A percentile compares a stretch with the other conserved stretches of the same genome.
These are phyloP conservation scores for Dermatemys mawii DNA, from an alignment of 2,113 vertebrate genomes.

Conservation along the genomic window DNA sequence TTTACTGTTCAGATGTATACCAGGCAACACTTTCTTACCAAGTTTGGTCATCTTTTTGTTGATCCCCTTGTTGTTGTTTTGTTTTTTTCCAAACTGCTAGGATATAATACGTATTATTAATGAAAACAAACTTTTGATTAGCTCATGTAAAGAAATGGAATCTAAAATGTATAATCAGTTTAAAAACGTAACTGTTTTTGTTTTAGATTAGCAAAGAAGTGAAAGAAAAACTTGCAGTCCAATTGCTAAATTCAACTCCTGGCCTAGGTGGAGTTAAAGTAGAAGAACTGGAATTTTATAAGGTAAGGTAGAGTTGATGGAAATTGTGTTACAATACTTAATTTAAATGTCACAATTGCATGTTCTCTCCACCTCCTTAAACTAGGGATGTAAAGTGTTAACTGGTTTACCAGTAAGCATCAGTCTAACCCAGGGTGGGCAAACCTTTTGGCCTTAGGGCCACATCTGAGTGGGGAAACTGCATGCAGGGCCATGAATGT, in stretches of 20 bases:
- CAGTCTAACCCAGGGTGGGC: no score
- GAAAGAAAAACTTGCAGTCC: conserved; percentile 74
- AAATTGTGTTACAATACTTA: neutral
- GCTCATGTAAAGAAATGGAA: neutral
- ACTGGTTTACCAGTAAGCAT: no score
- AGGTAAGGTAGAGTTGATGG: conserved; percentile 76
- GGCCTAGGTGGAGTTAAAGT: conserved; percentile 60
- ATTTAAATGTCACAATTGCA: neutral
- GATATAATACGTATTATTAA: neutral
- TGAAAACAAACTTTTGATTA: neutral
- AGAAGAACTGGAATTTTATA: conserved; percentile 85
- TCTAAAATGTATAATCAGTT: conserved; percentile 2
- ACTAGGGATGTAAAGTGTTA: no score
- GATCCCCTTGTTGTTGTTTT: neutral
- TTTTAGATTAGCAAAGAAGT: conserved; percentile 82
- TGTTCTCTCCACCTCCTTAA: neutral
- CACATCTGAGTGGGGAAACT: no score
- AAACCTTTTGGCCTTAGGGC: no score
- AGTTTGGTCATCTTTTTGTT: neutral
- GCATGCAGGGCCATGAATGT: no score
- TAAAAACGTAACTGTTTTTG: conserved; percentile 12
- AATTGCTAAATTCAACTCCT: conserved; percentile 84
- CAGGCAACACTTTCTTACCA: neutral
- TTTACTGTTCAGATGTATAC: neutral
- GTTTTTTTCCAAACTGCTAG: neutral